phyloP scores from a whole-genome alignment of 2,797 vertebrate species.

The Myiothlypis chrysogaster region DNA sequence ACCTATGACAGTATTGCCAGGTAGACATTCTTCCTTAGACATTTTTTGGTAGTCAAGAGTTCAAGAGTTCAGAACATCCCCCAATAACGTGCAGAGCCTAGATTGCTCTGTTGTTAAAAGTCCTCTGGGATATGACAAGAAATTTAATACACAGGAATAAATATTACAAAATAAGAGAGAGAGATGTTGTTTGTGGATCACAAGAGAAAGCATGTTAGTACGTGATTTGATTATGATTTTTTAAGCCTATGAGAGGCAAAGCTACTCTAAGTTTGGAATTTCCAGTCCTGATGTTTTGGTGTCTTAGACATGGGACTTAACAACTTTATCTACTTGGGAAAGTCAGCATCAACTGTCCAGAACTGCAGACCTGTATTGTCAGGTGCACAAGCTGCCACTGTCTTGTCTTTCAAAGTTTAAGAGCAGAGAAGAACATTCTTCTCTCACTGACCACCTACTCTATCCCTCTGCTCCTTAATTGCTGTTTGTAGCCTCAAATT shows the following conservation, averaged over 20 bases:
- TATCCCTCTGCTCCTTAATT: background rate
- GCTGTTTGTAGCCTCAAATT: background rate
- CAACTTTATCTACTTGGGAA: background rate
- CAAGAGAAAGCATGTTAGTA: background rate
- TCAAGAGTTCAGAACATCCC: background rate
- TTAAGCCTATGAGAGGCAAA: background rate
- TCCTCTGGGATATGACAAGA: background rate
- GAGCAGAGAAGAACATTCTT: background rate
- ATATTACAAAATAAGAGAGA: background rate
- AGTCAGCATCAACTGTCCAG: background rate
- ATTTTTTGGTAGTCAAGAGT: background rate
- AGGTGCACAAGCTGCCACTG: background rate
- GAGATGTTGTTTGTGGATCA: background rate
- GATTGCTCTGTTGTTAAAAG: background rate
- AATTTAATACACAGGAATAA: background rate
- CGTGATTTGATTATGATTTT: background rate
- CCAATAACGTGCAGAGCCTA: background rate
- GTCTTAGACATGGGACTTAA: rapidly evolving
- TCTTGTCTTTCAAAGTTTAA: background rate
- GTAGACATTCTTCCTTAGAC: background rate
- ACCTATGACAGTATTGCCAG: background rate
- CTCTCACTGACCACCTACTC: background rate
- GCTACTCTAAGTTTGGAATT: background rate
- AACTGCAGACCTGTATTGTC: background rate
- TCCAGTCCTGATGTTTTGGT: background rate